Conservation (phyloP, 2,113 vertebrate species). For the Saguinus midas region DNA sequence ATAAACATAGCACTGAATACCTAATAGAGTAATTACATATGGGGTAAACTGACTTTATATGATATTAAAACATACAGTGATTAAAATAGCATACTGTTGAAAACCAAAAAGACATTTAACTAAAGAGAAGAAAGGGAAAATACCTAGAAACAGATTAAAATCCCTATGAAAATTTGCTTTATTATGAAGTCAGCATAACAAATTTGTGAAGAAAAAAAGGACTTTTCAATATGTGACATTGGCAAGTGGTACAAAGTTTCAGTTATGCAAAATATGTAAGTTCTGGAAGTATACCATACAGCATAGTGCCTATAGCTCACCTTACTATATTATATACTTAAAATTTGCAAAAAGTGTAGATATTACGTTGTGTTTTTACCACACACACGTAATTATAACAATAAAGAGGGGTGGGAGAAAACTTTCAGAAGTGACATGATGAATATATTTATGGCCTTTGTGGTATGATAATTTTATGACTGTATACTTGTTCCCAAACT, state of each 20-base stretch:
- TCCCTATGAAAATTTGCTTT: neutral
- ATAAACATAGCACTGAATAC: neutral
- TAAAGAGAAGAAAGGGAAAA: neutral
- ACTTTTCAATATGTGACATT: neutral
- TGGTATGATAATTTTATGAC: neutral
- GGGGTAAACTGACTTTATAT: neutral
- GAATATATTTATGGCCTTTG: neutral
- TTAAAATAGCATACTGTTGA: neutral
- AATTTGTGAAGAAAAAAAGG: neutral
- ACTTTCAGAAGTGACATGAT: neutral
- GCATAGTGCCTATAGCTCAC: neutral
- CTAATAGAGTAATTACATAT: neutral
- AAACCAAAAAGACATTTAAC: neutral
- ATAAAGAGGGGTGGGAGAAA: neutral
- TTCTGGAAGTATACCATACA: neutral
- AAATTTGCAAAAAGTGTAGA: neutral
- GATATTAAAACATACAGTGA: neutral
- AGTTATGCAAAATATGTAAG: neutral
- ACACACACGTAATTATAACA: neutral
- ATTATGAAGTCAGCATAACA: neutral
- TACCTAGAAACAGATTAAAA: neutral
- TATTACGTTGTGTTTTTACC: neutral
- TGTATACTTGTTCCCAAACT: neutral
- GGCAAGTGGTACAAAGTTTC: neutral
- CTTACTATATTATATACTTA: neutral